A percentile compares a stretch with the other conserved stretches of the same genome.
Evolutionary conservation across 2,113 vertebrate genomes (phyloP).

Genomic region (Hiodon alosoides): DNA sequence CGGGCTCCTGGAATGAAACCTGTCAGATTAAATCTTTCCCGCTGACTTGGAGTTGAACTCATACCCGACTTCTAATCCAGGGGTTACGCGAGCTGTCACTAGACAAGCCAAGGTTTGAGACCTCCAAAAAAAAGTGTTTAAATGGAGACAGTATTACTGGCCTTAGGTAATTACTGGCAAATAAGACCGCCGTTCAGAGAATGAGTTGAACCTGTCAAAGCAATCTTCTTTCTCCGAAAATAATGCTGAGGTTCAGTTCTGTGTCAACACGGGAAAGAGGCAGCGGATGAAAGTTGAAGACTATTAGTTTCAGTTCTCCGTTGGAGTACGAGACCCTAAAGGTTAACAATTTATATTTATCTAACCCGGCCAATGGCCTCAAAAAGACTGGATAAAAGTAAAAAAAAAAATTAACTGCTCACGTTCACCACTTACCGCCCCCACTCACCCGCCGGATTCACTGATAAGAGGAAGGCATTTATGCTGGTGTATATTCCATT

Average conservation of each 20-base stretch:
- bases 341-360: constrained; percentile 17
- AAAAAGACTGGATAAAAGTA: not conserved
- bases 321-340: constrained; percentile 1
- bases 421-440: too few species aligned
- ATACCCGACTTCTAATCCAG: constrained; percentile 18
- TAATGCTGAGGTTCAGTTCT: constrained; percentile 41
- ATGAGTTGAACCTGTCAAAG: constrained; percentile 37
- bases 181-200: constrained; percentile 45
- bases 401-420: too few species aligned
- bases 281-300: constrained; percentile 32
- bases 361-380: not conserved
- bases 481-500: too few species aligned
- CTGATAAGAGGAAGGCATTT: too few species aligned
- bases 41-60: constrained; percentile 21
- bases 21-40: constrained; percentile 42
- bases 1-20: not conserved
- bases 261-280: constrained; percentile 28
- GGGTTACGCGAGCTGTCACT: constrained; percentile 38
- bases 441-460: too few species aligned
- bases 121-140: constrained; percentile 48
- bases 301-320: not conserved
- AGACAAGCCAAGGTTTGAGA: constrained; percentile 34
- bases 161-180: constrained; percentile 42
- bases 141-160: constrained; percentile 24
- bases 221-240: constrained; percentile 47